These are phyloP conservation scores for Apamea monoglypha DNA, from an alignment of 2,888 invertebrate genomes.

Conservation along the genomic window DNA sequence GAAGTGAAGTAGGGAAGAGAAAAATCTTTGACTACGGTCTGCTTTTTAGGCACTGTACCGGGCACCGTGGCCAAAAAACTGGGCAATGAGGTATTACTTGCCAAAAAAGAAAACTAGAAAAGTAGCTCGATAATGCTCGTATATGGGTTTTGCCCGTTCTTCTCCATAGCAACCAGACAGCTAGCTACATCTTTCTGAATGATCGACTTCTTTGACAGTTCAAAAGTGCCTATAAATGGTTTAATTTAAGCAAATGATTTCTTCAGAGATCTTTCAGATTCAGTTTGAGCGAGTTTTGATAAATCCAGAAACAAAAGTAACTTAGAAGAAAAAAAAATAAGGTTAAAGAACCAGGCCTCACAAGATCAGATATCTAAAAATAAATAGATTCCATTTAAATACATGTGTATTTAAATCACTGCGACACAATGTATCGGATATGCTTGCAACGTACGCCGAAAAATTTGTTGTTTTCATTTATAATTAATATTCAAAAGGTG, in stretches of 20 bases:
- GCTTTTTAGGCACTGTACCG: neutral
- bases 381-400: slow-evolving; percentile 24
- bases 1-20: neutral
- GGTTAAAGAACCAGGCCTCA: slow-evolving; percentile 6
- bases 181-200: no score
- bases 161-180: neutral
- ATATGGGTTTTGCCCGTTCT: neutral
- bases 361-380: slow-evolving; percentile 21
- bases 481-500: slow-evolving; percentile 52
- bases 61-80: no score
- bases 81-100: no score
- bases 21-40: neutral
- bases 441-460: slow-evolving; percentile 39
- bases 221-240: no score
- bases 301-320: neutral
- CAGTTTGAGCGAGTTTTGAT: neutral
- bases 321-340: neutral
- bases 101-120: no score
- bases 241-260: no score
- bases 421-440: slow-evolving; percentile 23
- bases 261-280: no score
- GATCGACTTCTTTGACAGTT: neutral
- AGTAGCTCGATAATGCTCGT: neutral
- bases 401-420: neutral
- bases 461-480: slow-evolving; percentile 38